Conservation (phyloP, 2,888 invertebrate species). For the Aporophyla lueneburgensis region DNA sequence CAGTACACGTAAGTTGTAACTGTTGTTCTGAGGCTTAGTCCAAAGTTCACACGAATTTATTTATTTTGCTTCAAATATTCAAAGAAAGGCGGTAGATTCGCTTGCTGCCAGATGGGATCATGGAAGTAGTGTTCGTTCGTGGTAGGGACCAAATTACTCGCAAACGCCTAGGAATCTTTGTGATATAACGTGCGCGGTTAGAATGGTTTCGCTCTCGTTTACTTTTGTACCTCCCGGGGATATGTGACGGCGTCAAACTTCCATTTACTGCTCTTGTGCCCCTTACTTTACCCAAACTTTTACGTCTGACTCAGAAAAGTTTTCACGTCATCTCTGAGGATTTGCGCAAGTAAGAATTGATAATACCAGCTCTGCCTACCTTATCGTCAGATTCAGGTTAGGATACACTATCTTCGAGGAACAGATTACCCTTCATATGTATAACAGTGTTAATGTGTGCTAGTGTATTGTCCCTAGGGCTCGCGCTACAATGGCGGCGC, state of each 20-base stretch:
- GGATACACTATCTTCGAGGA: not conserved
- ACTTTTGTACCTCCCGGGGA: not conserved
- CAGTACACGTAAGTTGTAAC: not conserved
- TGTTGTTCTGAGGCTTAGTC: not conserved
- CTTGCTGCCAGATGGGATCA: not conserved
- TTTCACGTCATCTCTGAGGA: not conserved
- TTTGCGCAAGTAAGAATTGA: not conserved
- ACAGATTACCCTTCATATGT: not conserved
- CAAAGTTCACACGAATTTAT: not conserved
- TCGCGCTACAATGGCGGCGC: conserved; percentile 16
- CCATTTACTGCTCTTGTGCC: not conserved
- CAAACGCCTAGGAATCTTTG: too few species aligned
- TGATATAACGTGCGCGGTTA: not conserved
- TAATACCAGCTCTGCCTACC: not conserved
- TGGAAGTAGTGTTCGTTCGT: not conserved
- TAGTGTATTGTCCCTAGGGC: conserved; percentile 15
- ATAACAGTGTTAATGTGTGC: conserved; percentile 3
- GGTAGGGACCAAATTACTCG: not conserved
- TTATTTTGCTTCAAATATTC: not conserved
- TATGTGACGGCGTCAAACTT: not conserved
- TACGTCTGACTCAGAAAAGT: not conserved
- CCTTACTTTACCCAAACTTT: not conserved
- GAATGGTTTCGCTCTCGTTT: not conserved
- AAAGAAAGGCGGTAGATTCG: not conserved
- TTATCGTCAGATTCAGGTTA: not conserved